Evolutionary conservation across 1,140 invertebrate species (phyloP).

Genomic region (Lasioglossum baleicum): DNA sequence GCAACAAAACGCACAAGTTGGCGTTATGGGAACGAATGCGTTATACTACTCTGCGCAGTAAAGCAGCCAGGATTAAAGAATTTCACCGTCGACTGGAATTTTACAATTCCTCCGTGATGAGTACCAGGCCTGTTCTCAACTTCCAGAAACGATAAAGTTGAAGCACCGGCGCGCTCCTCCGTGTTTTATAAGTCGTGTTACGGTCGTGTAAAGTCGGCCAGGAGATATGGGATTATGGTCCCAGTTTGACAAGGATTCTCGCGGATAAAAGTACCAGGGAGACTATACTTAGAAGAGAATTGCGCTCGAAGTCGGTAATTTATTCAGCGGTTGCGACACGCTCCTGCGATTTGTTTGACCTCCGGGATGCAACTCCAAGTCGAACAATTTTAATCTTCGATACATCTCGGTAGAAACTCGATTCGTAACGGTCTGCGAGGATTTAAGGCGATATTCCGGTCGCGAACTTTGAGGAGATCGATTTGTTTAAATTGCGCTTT

Average conservation of each 20-base stretch:
- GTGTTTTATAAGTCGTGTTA: background rate
- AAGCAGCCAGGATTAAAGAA: background rate
- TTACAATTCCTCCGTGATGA: background rate
- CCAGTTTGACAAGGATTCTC: background rate
- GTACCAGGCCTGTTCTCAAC: background rate
- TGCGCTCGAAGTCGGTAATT: background rate
- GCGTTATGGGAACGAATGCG: background rate
- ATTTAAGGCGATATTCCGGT: too few relatives aligned
- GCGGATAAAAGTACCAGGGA: background rate
- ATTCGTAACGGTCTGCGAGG: background rate
- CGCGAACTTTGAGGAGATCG: too few relatives aligned
- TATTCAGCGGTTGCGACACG: background rate
- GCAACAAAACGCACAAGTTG: background rate
- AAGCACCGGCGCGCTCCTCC: background rate
- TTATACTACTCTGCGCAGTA: background rate
- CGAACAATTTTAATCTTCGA: background rate
- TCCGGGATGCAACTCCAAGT: background rate
- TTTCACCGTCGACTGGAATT: background rate
- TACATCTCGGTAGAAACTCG: too few relatives aligned
- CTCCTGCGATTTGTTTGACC: background rate
- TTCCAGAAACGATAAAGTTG: slow-evolving; percentile 2
- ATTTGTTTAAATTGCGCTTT: too few relatives aligned
- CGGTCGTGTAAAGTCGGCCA: background rate
- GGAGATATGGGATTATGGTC: background rate
- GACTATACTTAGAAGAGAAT: background rate